Evolutionary conservation across 1,140 invertebrate genomes (phyloP), one percentile per base, ranked within the genome.

Genomic region (Phortica variegata): DNA sequence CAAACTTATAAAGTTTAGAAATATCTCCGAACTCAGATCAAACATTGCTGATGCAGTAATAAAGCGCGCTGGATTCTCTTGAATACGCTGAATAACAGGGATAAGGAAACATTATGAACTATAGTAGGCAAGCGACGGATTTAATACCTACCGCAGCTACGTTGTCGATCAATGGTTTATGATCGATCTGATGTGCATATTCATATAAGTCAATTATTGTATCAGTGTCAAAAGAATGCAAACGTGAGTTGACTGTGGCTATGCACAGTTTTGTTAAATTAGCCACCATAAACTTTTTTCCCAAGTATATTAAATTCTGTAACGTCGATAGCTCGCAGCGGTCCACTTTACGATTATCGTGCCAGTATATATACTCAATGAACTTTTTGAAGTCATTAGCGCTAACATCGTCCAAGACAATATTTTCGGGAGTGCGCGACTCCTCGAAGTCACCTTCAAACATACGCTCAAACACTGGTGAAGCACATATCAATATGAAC

Each of bases 401-500:
- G 1, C 46, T 47, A 1, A 58, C 49, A 53, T 58, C 56, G 17
- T 58, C 49, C 8, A 58, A 47, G 1, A 58, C 49, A 43, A 58
- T 58, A 21, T 58, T 58, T 1, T 58, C 49, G 5, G 53, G 13
- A 3, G 15, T 29, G 4, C 34, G 49, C 2, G 43, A 19, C 40
- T 58, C 56, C 13, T 52, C 43, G 16, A 56, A 58, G 3, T 49
- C 40, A 6, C 56, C 56, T 1, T 49, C 49, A 20, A 58, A 58
- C 56, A 58, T 58, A 8, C 56, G 56, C 17, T 56, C 56, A 32
- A 58, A 58, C 7, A 58, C 56, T 12, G 56, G 56, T 0, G 56
- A 58, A 3, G 40, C 49, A 40, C 46, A 52, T 39, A 58, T 58
- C 3, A 58, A 50, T 5, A 58, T 34, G 41, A 58, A 56, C 26